Conservation (phyloP, 2,888 invertebrate genomes). For the Drosophila recens region DNA sequence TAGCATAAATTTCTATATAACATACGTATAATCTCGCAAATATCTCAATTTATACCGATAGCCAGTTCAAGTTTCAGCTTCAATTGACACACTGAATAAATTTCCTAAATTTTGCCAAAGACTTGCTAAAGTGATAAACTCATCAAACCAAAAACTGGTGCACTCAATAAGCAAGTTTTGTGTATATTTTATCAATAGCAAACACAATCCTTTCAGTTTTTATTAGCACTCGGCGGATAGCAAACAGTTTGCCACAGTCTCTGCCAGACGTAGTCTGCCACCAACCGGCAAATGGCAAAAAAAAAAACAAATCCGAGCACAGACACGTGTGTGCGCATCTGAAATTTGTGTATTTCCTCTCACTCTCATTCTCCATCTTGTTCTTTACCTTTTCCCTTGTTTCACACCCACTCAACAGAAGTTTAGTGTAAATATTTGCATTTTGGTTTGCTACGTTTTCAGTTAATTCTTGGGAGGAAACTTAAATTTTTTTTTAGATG, state of each 20-base stretch:
- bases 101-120: neutral
- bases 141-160: constrained; percentile 8
- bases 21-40: no score
- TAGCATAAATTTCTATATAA: no score
- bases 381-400: constrained; percentile 25
- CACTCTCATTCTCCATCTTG: neutral
- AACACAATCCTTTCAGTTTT: constrained; percentile 54
- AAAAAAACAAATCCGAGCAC: constrained; percentile 16
- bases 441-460: constrained; percentile 40
- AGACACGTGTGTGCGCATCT: constrained; percentile 64
- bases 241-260: constrained; percentile 38
- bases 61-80: no score
- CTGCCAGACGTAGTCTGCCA: constrained; percentile 10
- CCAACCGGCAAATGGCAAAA: constrained; percentile 30
- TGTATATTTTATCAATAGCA: constrained; percentile 31
- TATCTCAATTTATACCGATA: no score
- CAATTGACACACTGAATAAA: constrained; percentile 1
- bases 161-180: constrained; percentile 22
- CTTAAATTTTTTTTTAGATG: neutral
- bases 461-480: constrained; percentile 11
- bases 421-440: constrained; percentile 65
- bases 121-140: neutral
- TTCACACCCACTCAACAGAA: constrained; percentile 49
- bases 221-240: constrained; percentile 40
- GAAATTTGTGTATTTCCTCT: constrained; percentile 16